These are phyloP conservation scores for Drosophila novamexicana DNA, from an alignment of 1,140 invertebrate genomes.

Conservation along the genomic window DNA sequence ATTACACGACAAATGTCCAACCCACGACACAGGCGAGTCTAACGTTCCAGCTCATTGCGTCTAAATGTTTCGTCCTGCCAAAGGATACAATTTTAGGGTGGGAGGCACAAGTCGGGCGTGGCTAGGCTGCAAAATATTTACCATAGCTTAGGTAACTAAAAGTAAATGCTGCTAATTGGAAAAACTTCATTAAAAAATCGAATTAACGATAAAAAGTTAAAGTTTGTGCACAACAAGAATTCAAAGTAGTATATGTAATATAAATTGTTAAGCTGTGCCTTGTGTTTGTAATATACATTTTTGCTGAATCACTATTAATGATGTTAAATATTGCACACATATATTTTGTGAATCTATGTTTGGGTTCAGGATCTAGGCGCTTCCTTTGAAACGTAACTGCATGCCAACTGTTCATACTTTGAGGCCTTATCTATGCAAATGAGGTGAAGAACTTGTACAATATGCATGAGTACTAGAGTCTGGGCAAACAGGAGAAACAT, in stretches of 20 bases:
- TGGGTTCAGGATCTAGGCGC: neutral
- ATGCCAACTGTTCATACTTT: neutral
- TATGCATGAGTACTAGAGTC: conserved; percentile 47
- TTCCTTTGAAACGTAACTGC: neutral
- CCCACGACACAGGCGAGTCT: conserved; percentile 7
- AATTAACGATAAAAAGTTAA: neutral
- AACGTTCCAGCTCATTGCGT: conserved; percentile 67
- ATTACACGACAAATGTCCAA: conserved; percentile 64
- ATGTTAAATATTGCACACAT: too few species aligned
- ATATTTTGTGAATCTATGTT: too few species aligned
- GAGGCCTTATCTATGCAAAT: conserved; percentile 53
- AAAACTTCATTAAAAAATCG: neutral
- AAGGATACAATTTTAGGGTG: conserved; percentile 38
- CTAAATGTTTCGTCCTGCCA: conserved; percentile 58
- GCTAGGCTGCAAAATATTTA: neutral
- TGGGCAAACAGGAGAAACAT: conserved; percentile 64
- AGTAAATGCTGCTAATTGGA: neutral
- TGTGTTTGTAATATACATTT: too few species aligned
- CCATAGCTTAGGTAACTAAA: neutral
- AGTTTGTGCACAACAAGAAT: too few species aligned
- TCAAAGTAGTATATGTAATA: too few species aligned
- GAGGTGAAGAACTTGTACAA: conserved; percentile 26
- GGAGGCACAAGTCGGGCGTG: too few species aligned
- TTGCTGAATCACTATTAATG: too few species aligned
- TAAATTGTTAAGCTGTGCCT: too few species aligned